Evolutionary conservation across 2,888 invertebrate species (phyloP).

Genomic region (Amblyjoppa fuscipennis): DNA sequence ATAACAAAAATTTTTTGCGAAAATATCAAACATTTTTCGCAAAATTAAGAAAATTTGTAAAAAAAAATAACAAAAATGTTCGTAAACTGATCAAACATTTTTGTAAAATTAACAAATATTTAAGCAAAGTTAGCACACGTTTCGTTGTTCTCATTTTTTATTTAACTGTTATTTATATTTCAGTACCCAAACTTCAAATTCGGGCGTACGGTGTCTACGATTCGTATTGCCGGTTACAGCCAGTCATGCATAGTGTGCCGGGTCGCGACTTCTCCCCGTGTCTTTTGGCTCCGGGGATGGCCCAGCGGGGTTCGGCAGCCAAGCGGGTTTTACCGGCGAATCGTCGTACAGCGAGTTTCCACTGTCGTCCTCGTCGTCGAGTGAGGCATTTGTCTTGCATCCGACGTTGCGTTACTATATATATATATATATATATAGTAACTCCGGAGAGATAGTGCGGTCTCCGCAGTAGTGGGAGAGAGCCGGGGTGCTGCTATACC

Average conservation of each 20-base stretch:
- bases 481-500: slow-evolving; percentile 67
- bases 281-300: slow-evolving; percentile 10
- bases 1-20: no score
- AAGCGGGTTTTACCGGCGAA: neutral
- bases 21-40: no score
- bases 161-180: no score
- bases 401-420: slow-evolving; percentile 71
- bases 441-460: slow-evolving; percentile 30
- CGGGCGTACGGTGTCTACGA: no score
- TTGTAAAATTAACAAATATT: no score
- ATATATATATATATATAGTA: neutral
- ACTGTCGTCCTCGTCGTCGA: slow-evolving; percentile 50
- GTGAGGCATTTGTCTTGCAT: slow-evolving; percentile 74
- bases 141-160: no score
- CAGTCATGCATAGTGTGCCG: neutral
- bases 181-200: no score
- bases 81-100: no score
- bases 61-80: no score
- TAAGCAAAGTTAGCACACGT: no score
- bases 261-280: neutral
- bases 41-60: no score
- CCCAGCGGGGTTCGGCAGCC: neutral
- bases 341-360: slow-evolving; percentile 34
- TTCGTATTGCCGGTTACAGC: neutral
- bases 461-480: slow-evolving; percentile 25